A percentile compares a stretch with the other conserved stretches of the same genome.
Conservation (phyloP, 2,888 invertebrate genomes). For the Empis stercorea region DNA sequence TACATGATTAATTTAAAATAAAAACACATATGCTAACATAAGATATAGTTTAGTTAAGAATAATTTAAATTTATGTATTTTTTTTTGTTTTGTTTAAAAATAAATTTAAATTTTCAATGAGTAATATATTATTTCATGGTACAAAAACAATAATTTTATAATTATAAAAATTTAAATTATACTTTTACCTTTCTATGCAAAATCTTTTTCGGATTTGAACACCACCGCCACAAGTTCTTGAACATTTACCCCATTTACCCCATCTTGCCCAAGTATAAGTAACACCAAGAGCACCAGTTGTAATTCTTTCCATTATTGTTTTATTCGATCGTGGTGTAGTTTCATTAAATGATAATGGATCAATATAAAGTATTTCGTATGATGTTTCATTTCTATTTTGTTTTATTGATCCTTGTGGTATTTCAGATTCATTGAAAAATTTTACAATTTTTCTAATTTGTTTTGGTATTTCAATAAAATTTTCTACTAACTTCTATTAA, state of each 20-base stretch:
- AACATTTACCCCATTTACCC: constrained; percentile 62
- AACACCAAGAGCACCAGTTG: constrained; percentile 13
- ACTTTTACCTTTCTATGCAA: constrained; percentile 42
- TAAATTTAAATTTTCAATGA: too few relatives aligned
- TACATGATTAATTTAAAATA: too few relatives aligned
- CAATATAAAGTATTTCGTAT: neutral
- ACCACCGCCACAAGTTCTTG: constrained; percentile 63
- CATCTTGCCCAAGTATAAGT: constrained; percentile 51
- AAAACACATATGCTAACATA: too few relatives aligned
- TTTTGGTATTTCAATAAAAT: neutral
- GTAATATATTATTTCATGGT: neutral
- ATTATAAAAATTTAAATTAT: too few relatives aligned
- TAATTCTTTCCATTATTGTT: constrained; percentile 13
- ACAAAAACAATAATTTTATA: too few relatives aligned
- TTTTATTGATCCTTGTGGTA: neutral
- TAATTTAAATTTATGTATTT: too few relatives aligned
- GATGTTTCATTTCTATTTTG: neutral
- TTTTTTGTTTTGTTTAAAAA: too few relatives aligned
- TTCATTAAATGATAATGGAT: neutral
- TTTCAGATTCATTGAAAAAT: neutral
- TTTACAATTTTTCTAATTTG: neutral
- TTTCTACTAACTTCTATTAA: neutral
- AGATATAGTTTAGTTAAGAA: too few relatives aligned
- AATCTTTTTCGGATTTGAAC: constrained; percentile 58
- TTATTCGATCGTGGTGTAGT: constrained; percentile 8